Base-by-base conservation (phyloP, 2,888 invertebrate genomes). In the Agonopterix subpropinquella region DNA sequence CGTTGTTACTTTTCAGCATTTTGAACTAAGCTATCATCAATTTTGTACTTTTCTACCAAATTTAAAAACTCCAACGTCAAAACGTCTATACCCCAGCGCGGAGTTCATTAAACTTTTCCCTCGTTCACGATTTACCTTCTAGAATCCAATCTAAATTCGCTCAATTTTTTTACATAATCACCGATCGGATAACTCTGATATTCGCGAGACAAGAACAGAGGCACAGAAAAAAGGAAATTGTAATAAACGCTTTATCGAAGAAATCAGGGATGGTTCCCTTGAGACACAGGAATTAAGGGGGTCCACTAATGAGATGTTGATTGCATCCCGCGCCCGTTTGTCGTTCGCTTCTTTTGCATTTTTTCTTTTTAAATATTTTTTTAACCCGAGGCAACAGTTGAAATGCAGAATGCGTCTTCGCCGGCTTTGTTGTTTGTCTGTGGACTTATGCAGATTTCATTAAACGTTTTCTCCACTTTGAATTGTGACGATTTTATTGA, bases 231-330 rank as follows among this genome's bases (percentile, higher is more conserved):
- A 68, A 67, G 63, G 65, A 71, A 77, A 76, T 73, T 73, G 71
- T 76, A 77, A 77, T 78, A 80, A 81, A 78, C 76, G 76, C 73
- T 78, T 82, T 80, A 82, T 80, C 79, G 77, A 73, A 71, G 70
- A 75, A 81, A 79, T 82, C 80, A 72, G 70, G 66, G 66, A 64
- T 60, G 64, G 64, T 63, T 58, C 75, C 65, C 62, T 49, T 54
- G 74, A 64, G 76, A 78, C 77, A 78, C 77, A 73, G 64, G 76
- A 81, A 83, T 82, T 84, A 85, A 83, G 77, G 75, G 47, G 75
- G 67, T 73, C 65, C 73, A 64, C 83, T 85, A 85, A 86, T 85
- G 84, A 84, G 83, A 86, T 85, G 86, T 82, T 85, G 84, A 86
- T 85, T 84, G 84, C 81, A 77, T 76, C 76, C 75, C 70, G 65